These are phyloP conservation scores for Ophion costatus DNA, from an alignment of 2,888 invertebrate genomes.

Conservation along the genomic window DNA sequence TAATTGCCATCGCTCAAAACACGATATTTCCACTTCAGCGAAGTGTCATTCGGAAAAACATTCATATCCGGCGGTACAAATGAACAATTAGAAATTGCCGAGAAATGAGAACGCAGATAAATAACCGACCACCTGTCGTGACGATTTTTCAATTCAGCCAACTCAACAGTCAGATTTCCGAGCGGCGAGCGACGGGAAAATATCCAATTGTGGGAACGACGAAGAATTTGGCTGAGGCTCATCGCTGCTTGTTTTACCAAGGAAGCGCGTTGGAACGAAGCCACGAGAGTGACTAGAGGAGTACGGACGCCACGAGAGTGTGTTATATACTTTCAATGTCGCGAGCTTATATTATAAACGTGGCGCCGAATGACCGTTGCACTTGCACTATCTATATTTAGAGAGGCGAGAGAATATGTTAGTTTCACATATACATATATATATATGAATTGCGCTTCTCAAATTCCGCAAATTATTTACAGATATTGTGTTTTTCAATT, in stretches of 20 bases:
- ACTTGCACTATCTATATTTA: conserved; percentile 36
- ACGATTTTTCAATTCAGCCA: background rate
- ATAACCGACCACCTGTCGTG: background rate
- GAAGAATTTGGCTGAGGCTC: conserved; percentile 42
- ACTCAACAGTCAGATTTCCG: background rate
- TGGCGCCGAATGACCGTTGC: conserved; percentile 51
- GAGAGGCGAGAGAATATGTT: background rate
- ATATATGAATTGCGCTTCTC: no score
- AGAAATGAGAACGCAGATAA: no score
- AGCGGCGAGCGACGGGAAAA: conserved; percentile 18
- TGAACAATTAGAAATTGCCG: no score
- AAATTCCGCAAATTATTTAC: no score
- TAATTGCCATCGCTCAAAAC: no score
- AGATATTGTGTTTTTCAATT: no score
- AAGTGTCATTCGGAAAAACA: no score
- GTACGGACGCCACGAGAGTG: conserved; percentile 10
- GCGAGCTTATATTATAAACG: conserved; percentile 42
- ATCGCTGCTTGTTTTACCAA: conserved; percentile 20
- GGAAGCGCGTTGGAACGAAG: conserved; percentile 30
- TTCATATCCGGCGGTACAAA: no score
- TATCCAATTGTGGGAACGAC: conserved; percentile 30
- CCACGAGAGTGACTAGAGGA: conserved; percentile 38
- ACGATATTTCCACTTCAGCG: no score
- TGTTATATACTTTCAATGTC: conserved; percentile 35
- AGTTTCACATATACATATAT: background rate